Base-by-base conservation (phyloP, 2,797 vertebrate genomes). In the Tadarida brasiliensis region DNA sequence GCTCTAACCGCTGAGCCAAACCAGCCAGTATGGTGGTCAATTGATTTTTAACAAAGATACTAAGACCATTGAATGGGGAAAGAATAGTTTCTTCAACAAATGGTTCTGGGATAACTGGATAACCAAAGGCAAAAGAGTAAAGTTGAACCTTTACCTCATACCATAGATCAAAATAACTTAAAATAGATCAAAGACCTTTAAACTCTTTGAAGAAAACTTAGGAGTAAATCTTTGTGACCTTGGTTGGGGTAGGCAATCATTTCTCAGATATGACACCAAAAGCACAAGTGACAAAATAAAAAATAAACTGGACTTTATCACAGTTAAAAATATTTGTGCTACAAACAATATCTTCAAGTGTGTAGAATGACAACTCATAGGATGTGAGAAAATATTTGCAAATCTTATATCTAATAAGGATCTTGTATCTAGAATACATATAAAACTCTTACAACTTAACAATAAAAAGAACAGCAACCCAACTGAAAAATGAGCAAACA, bases 121-220 rank as follows among this genome's bases (percentile, higher is more conserved):
- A 82, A 49, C n/a, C 44, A 82, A 54, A 86, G 76, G 33, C 39
- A 74, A 91, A 93, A 91, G 76, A 89, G 61, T 90, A 44, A 73
- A 94, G 9, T 44, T 81, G 24, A 67, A 80, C 24, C 49, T 78
- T 78, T 94, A 70, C 39, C 74, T 96, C 26, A 67, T 2, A 93
- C 30, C 39, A 17, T 49, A 30, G 70, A 94, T 59, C 93, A 93
- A 93, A 57, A 87, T 90, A 94, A 59, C 20, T 94, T 54, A 87
- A 78, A 94, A 82, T 44, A 67, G 44, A 94, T 86, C 14, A 88
- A 80, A 87, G n/a, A 84, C 22, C 8, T 68, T 54, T 91, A 95
- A 80, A 63, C 22, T 76, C 67, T 93, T 94, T 84, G 33, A 95
- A 91, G 28, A 71, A 91, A 95, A 93, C 5, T 76, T 88, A 76